Evolutionary conservation across 53 echinoderm and acorn worm genomes (phyloP).

Genomic region (Echinometra lucunter): DNA sequence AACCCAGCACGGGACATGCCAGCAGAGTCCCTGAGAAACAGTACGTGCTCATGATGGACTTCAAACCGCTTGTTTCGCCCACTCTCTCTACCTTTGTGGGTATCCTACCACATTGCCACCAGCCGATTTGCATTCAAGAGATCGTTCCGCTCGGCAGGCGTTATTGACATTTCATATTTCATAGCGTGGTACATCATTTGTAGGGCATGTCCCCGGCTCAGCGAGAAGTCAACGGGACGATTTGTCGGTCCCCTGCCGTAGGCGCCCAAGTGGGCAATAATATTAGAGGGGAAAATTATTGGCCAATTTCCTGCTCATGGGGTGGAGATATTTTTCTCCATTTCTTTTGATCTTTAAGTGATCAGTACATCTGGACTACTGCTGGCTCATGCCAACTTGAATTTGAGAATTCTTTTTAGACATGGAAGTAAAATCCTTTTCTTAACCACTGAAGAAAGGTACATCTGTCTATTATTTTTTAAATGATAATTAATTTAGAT

Average conservation of each 20-base stretch:
- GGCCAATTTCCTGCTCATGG: constrained; percentile 63
- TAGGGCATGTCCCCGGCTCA: constrained; percentile 24
- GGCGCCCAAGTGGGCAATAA: constrained; percentile 64
- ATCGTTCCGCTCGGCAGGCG: constrained; percentile 42
- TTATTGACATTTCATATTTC: constrained; percentile 73
- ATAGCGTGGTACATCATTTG: constrained; percentile 15
- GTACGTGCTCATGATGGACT: not conserved
- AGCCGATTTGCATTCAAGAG: constrained; percentile 53
- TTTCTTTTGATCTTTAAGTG: constrained; percentile 37
- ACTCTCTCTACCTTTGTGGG: not conserved
- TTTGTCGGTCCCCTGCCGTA: constrained; percentile 55
- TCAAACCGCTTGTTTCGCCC: constrained; percentile 12
- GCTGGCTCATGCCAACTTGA: constrained; percentile 28
- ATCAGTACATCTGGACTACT: constrained; percentile 40
- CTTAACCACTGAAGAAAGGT: not conserved
- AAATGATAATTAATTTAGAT: not conserved
- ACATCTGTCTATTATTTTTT: constrained; percentile 19
- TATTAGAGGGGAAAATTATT: constrained; percentile 57
- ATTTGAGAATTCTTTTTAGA: constrained; percentile 31
- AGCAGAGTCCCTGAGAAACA: constrained; percentile 43
- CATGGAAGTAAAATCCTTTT: constrained; percentile 11
- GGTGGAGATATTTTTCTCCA: constrained; percentile 31
- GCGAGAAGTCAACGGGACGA: constrained; percentile 45
- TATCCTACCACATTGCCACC: not conserved
- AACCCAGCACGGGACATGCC: not conserved